Base-by-base conservation (phyloP, 2,888 invertebrate genomes). In the Deilephila elpenor region DNA sequence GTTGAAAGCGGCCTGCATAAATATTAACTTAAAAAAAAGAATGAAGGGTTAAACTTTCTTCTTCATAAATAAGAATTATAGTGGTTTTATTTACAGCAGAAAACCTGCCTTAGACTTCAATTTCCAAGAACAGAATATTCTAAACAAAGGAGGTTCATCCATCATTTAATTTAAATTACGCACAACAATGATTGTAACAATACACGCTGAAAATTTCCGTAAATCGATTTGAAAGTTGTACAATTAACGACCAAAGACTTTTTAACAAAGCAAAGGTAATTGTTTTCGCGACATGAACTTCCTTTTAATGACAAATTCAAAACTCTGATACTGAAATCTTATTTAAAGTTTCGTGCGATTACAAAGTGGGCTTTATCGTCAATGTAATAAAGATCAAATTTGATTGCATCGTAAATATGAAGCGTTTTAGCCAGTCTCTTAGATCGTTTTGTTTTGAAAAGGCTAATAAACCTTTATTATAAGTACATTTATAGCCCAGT, bases 401-500 rank as follows among this genome's bases (percentile, higher is more conserved):
- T 51, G 51, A 67, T 67, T 67, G 37, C 67, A 25, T 14, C 44
- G 67, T 67, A 67, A 67, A 67, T 64, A 51, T 51, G 20, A 44
- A n/a, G 37, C 11, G 64, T 67, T 25, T 67, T 67, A 67, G 67
- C 25, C 56, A 51, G 44, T n/a, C n/a, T 20, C 29, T 60, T 64
- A 25, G 67, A 44, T 67, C 44, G 67, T 67, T 67, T 67, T 67
- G 44, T 37, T 64, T 37, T 37, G 19, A 67, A 67, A 67, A 67
- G 67, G 44, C 67, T 44, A 67, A 67, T 67, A 67, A 67, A 67
- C 67, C 44, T 67, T 67, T 67, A 67, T 67, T 67, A 51, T 67
- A 67, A 67, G 51, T 67, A 67, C 67, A 67, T 67, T 67, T 67
- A 51, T 11, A 51, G 67, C 56, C 56, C 67, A 51, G 44, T 67